phyloP scores from a whole-genome alignment of 2,113 vertebrate species.

The Corydoras maculifer region DNA sequence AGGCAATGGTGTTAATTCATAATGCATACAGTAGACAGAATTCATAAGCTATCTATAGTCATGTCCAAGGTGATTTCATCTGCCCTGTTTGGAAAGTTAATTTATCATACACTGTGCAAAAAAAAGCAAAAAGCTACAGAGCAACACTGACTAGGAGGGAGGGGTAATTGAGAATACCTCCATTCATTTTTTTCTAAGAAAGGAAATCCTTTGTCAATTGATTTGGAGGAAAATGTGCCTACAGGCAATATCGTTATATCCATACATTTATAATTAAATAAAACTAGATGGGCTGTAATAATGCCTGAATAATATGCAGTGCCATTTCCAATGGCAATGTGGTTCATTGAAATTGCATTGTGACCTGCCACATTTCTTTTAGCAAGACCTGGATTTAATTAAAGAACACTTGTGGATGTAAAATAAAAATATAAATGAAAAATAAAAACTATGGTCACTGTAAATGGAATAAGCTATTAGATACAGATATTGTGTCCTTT shows the following conservation, averaged over 20 bases:
- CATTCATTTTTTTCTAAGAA: neutral
- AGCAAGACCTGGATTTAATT: conserved; percentile 2
- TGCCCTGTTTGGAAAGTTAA: conserved; percentile 21
- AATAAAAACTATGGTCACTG: no score
- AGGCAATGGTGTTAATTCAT: conserved; percentile 29
- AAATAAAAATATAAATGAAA: no score
- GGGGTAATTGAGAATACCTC: neutral
- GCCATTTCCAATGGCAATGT: conserved; percentile 20
- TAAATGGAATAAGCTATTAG: no score
- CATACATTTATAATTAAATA: conserved; percentile 31
- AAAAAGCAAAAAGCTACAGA: neutral
- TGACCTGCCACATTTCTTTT: conserved; percentile 8
- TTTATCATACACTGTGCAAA: conserved; percentile 26
- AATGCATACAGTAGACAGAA: conserved; percentile 34
- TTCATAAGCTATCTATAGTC: conserved; percentile 35
- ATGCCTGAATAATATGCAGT: conserved; percentile 29
- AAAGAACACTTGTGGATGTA: neutral
- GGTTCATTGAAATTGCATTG: conserved; percentile 27
- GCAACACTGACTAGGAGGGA: no score
- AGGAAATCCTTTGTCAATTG: conserved; percentile 1
- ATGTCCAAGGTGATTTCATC: conserved; percentile 41
- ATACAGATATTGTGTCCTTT: no score
- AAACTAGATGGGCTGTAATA: conserved; percentile 21
- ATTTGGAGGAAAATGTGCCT: conserved; percentile 3
- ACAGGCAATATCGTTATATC: neutral